Evolutionary conservation across 1,140 invertebrate species (phyloP).

Genomic region (Pogonomyrmex barbatus): DNA sequence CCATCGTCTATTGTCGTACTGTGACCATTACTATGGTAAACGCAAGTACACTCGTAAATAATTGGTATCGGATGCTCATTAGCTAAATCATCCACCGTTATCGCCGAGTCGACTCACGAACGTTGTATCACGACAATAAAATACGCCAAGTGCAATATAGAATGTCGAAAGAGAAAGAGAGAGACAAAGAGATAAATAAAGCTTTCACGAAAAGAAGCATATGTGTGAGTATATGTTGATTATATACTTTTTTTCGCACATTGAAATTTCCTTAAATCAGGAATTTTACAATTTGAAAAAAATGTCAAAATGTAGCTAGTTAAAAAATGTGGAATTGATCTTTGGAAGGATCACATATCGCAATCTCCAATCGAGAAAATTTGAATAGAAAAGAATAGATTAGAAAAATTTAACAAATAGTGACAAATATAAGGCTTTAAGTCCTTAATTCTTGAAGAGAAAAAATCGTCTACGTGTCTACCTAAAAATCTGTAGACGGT

Average conservation of each 20-base stretch:
- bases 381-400: neutral
- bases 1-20: neutral
- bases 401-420: neutral
- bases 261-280: neutral
- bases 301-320: neutral
- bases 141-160: slow-evolving; percentile 30
- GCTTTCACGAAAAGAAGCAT: neutral
- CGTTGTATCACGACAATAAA: slow-evolving; percentile 43
- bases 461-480: neutral
- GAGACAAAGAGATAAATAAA: slow-evolving; percentile 5
- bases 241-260: neutral
- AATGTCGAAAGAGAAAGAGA: neutral
- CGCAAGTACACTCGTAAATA: slow-evolving; percentile 73
- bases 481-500: too few species aligned
- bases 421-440: neutral
- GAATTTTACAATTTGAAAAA: neutral
- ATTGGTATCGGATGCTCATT: slow-evolving; percentile 81
- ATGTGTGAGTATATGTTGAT: neutral
- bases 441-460: neutral
- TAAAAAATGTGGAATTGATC: neutral
- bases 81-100: slow-evolving; percentile 70
- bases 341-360: neutral
- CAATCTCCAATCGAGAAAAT: neutral
- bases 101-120: slow-evolving; percentile 55
- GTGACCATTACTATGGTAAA: slow-evolving; percentile 66